phyloP scores from a whole-genome alignment of 53 echinoderm and acorn worm genomes.

The Holothuria scabra region DNA sequence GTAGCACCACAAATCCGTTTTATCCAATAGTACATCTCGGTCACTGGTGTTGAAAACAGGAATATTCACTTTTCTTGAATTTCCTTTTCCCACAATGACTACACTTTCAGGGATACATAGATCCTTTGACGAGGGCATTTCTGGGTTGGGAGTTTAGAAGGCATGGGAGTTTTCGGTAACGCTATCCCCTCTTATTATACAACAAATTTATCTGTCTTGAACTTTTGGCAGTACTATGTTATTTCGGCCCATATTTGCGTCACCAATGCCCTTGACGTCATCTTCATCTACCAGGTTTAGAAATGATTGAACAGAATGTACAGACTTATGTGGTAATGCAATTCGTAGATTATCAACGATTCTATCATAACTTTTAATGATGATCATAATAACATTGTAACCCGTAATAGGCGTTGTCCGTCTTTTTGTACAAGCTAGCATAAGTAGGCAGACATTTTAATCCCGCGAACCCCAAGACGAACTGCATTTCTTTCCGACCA shows the following conservation, averaged over 20 bases:
- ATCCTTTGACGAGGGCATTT: background rate
- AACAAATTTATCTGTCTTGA: background rate
- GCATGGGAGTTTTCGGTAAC: background rate
- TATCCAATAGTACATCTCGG: background rate
- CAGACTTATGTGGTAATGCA: background rate
- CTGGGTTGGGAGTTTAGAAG: background rate
- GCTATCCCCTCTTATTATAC: background rate
- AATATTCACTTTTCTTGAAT: background rate
- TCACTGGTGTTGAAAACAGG: background rate
- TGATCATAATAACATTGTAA: slow-evolving; percentile 35
- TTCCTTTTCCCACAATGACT: background rate
- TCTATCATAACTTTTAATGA: background rate
- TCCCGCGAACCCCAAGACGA: background rate
- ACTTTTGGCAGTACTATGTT: background rate
- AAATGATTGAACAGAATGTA: background rate
- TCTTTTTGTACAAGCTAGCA: slow-evolving; percentile 9
- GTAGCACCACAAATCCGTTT: background rate
- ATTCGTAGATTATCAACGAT: background rate
- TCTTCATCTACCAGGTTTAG: background rate
- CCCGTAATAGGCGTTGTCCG: slow-evolving; percentile 38
- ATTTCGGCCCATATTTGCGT: background rate
- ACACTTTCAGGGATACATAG: background rate
- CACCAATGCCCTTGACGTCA: background rate
- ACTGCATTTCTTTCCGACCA: slow-evolving; percentile 29
- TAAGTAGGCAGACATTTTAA: background rate